These are phyloP conservation scores for Limanda limanda DNA, from an alignment of 2,113 vertebrate species.

Conservation along the genomic window DNA sequence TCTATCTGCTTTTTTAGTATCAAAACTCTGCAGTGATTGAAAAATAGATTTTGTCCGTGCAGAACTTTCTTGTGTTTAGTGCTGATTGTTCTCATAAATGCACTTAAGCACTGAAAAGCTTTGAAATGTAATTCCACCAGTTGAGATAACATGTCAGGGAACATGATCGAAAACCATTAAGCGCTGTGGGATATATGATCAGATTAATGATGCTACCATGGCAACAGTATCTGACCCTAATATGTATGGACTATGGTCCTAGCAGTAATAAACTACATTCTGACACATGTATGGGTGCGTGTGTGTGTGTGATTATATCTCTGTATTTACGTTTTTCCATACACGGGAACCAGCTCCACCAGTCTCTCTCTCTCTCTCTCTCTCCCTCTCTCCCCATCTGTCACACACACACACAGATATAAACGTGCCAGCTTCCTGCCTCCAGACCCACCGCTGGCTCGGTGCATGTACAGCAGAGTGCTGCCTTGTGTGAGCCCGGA, in stretches of 20 bases:
- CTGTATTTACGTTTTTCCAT: background rate
- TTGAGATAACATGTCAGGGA: background rate
- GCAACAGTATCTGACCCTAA: constrained; percentile 48
- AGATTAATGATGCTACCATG: constrained; percentile 59
- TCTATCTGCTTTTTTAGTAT: too few relatives aligned
- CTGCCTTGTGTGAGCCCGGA: constrained; percentile 35
- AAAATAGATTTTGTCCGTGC: too few relatives aligned
- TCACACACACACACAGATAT: background rate
- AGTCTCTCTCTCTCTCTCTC: background rate
- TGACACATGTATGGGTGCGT: background rate
- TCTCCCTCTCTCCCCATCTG: background rate
- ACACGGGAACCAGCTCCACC: background rate
- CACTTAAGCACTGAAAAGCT: too few relatives aligned
- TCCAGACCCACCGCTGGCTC: constrained; percentile 5
- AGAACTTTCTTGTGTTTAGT: too few relatives aligned
- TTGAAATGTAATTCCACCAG: background rate
- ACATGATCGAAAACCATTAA: background rate
- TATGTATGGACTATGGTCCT: constrained; percentile 15
- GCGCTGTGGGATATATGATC: constrained; percentile 18
- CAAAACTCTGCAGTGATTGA: too few relatives aligned
- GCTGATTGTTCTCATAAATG: too few relatives aligned
- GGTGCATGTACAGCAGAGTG: constrained; percentile 1
- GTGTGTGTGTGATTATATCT: background rate
- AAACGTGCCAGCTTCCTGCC: background rate
- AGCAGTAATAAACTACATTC: background rate